Conservation (phyloP, 2,113 vertebrate species). For the Syngnathus floridae region DNA sequence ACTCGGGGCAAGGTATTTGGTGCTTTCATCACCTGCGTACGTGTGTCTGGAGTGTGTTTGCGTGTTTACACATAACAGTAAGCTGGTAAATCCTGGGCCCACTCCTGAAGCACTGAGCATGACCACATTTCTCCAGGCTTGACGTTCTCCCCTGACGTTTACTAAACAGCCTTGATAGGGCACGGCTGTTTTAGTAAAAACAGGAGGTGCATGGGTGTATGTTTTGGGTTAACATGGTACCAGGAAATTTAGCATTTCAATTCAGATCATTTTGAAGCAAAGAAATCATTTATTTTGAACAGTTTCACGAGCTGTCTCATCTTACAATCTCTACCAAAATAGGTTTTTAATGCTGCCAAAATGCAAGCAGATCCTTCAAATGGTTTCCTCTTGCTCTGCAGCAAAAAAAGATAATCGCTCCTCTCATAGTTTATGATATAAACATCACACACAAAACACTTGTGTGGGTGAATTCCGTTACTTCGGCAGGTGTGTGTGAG, state of each 20-base stretch:
- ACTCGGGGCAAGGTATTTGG: constrained; percentile 20
- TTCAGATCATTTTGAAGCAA: constrained; percentile 25
- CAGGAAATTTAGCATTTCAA: constrained; percentile 40
- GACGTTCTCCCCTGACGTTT: constrained; percentile 62
- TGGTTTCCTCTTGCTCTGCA: constrained; percentile 23
- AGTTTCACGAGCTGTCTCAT: constrained; percentile 14
- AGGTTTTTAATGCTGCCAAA: neutral
- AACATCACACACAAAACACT: constrained; percentile 38
- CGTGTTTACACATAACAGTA: constrained; percentile 72
- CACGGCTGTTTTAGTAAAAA: constrained; percentile 73
- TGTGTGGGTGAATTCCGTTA: constrained; percentile 48
- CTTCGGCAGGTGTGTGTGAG: constrained; percentile 58
- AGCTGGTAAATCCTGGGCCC: constrained; percentile 40
- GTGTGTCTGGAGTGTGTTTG: constrained; percentile 66
- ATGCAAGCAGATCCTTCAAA: constrained; percentile 31
- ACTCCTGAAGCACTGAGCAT: constrained; percentile 47
- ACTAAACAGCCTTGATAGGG: constrained; percentile 71
- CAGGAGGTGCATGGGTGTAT: constrained; percentile 46
- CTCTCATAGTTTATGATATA: constrained; percentile 56
- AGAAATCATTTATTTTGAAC: constrained; percentile 6
- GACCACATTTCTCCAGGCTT: constrained; percentile 63
- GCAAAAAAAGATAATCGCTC: constrained; percentile 20
- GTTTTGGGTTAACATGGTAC: constrained; percentile 60
- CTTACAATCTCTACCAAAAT: constrained; percentile 9
- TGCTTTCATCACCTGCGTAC: constrained; percentile 52